Conservation (phyloP, 2,113 vertebrate genomes). For the Colossoma macropomum region DNA sequence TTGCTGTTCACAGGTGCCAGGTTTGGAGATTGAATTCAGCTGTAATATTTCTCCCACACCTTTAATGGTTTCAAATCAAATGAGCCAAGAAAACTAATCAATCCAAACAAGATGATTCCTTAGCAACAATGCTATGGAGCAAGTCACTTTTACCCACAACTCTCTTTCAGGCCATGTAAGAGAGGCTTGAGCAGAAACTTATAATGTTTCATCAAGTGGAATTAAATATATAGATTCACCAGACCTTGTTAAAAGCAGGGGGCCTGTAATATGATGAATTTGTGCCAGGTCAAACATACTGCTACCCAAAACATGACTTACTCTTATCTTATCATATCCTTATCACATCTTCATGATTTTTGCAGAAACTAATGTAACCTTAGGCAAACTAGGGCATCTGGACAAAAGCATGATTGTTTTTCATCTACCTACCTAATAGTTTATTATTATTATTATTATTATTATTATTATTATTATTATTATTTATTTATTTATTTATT, state of each 20-base stretch:
- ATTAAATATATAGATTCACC: conserved; percentile 12
- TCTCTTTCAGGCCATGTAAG: background rate
- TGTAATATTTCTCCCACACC: conserved; percentile 37
- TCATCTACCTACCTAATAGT: too few species aligned
- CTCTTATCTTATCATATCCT: background rate
- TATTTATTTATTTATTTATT: too few species aligned
- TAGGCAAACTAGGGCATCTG: too few species aligned
- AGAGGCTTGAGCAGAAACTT: background rate
- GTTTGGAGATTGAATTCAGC: conserved; percentile 44
- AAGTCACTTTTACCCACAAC: conserved; percentile 33
- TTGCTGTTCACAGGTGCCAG: conserved; percentile 29
- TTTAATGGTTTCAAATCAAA: conserved; percentile 44
- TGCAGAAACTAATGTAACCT: too few species aligned
- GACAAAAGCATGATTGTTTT: too few species aligned
- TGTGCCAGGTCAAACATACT: background rate
- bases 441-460: too few species aligned
- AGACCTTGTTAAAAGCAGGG: background rate
- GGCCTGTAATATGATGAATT: background rate
- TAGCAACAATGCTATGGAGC: conserved; percentile 25
- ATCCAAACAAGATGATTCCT: conserved; percentile 46
- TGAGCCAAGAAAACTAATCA: conserved; percentile 41
- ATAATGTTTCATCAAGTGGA: conserved; percentile 11
- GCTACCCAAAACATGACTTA: background rate
- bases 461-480: too few species aligned
- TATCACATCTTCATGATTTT: background rate